Evolutionary conservation across 2,888 invertebrate species (phyloP).

Genomic region (Leptopilina myrica): DNA sequence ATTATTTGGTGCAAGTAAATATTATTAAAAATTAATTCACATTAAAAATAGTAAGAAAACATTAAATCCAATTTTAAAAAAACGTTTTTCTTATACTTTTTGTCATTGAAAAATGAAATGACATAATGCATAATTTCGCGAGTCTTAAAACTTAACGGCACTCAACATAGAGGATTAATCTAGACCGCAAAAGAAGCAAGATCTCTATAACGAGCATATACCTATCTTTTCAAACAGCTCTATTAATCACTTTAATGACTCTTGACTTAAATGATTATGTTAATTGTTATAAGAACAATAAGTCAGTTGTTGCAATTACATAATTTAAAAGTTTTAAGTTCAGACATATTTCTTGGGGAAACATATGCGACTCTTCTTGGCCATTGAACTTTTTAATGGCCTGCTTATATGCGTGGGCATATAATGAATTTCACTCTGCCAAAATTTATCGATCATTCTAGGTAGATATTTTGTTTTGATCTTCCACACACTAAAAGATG

Average conservation of each 20-base stretch:
- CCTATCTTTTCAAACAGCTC: conserved; percentile 7
- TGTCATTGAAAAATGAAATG: conserved; percentile 5
- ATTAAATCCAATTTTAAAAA: neutral
- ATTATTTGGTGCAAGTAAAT: too few relatives aligned
- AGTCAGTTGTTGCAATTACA: conserved; percentile 11
- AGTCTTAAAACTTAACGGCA: conserved; percentile 19
- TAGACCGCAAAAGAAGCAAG: conserved; percentile 3
- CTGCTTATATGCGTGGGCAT: conserved; percentile 14
- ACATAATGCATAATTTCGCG: conserved; percentile 7
- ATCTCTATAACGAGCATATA: neutral
- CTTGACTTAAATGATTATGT: conserved; percentile 21
- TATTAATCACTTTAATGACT: conserved; percentile 29
- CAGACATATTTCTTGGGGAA: conserved; percentile 5
- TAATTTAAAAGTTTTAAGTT: neutral
- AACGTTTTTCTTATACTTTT: neutral
- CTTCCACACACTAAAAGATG: neutral
- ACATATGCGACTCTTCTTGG: conserved; percentile 5
- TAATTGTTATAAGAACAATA: conserved; percentile 15
- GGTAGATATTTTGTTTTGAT: conserved; percentile 8
- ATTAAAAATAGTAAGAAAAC: neutral
- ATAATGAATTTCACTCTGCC: conserved; percentile 11
- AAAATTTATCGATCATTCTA: neutral
- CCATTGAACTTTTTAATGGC: conserved; percentile 34
- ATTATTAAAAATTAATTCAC: too few relatives aligned
- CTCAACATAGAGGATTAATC: conserved; percentile 11